Evolutionary conservation across 2,113 vertebrate genomes (phyloP).

Genomic region (Mirza zaza): DNA sequence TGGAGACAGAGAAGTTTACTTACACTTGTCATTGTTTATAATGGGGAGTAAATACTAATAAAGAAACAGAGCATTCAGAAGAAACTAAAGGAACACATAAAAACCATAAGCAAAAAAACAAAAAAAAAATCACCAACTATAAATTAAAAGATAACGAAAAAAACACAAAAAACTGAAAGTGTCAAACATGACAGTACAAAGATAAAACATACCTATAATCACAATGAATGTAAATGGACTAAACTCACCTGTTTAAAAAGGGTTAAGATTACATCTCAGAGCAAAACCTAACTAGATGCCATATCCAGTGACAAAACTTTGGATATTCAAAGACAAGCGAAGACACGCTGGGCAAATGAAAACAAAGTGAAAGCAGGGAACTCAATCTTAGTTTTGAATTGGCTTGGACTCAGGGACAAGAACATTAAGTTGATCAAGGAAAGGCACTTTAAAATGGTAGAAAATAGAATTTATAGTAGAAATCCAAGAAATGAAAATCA

Average conservation of each 20-base stretch:
- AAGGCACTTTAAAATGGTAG: not conserved
- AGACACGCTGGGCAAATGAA: not conserved
- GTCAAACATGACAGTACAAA: not conserved
- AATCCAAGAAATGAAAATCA: not conserved
- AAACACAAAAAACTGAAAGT: not conserved
- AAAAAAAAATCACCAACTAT: not conserved
- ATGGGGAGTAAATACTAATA: not conserved
- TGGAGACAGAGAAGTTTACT: not conserved
- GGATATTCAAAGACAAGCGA: not conserved
- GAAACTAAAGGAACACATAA: not conserved
- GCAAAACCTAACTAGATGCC: not conserved
- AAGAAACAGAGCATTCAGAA: not conserved
- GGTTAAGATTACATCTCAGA: not conserved
- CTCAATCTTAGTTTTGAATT: not conserved
- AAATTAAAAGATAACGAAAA: not conserved
- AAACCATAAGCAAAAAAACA: not conserved
- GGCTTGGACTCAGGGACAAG: not conserved
- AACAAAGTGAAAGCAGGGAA: not conserved
- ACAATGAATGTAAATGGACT: slow-evolving; percentile 30
- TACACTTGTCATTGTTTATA: not conserved
- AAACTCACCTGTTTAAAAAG: not conserved
- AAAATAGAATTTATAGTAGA: not conserved
- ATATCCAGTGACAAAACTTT: not conserved
- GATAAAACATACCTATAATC: not conserved
- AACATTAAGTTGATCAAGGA: not conserved